Base-by-base conservation (phyloP, 2,888 invertebrate genomes). In the Cephus sareptanus region DNA sequence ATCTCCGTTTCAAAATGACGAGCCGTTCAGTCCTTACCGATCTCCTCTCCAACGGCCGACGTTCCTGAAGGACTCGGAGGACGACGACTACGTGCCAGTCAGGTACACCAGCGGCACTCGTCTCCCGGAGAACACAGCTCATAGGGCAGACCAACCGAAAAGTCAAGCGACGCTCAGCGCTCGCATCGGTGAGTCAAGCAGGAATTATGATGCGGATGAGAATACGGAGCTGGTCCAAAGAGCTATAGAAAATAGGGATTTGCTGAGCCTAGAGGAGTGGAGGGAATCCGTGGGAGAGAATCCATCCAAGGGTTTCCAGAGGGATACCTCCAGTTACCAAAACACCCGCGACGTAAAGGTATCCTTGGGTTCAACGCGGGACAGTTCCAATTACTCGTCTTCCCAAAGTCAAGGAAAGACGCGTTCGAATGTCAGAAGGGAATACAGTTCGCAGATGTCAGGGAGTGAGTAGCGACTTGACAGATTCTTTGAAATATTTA, bases 221-320 rank as follows among this genome's bases (percentile, higher is more conserved):
- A 34, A 34, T 34, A 4, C 34, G 34, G 34, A 11, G 23, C 34
- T 74, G 34, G 12, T 74, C 23, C 2, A 33, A 12, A 23, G 12
- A 15, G 74, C 74, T 35, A 33, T 74, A 34, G 34, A 34, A 15
- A 74, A 74, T 23, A 34, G 74, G 74, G 74, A 74, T 30, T 34
- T 74, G 23, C 35, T 74, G 34, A 30, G 23, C 11, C 74, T 15
- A 13, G 74, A 74, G 33, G 71, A 71, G 30, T 71, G 71, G 71
- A 33, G 31, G 30, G 71, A 71, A 30, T 30, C n/a, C 31, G 3
- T 3, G 3, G 30, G n/a, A 15, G 4, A 71, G 33, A n/a, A 15
- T 71, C 71, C 71, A 2, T 31, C 30, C 33, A 71, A 71, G 33
- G 71, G 30, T 13, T 30, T 71, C 31, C 71, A 71, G 33, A 71